These are phyloP conservation scores for Naja naja DNA, from an alignment of 2,113 vertebrate genomes.

Conservation along the genomic window DNA sequence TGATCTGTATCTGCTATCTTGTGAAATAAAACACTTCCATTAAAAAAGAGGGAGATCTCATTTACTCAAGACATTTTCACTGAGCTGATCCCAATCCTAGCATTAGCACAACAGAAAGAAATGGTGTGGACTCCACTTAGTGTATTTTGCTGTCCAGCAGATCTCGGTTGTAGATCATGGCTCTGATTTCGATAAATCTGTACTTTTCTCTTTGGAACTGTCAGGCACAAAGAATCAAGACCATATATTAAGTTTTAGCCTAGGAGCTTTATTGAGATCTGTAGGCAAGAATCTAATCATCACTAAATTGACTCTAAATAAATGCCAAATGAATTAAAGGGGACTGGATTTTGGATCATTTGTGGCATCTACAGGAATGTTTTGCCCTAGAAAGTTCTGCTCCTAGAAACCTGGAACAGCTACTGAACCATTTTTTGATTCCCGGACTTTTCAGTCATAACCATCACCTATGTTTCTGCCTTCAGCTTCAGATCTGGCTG, in stretches of 20 bases:
- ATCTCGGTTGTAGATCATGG: not conserved
- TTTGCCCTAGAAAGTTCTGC: not conserved
- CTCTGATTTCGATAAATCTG: not conserved
- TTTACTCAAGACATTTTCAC: not conserved
- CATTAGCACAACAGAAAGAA: not conserved
- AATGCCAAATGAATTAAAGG: too few species aligned
- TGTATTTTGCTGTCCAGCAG: not conserved
- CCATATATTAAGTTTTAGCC: too few species aligned
- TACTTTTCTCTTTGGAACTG: not conserved
- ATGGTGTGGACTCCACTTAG: not conserved
- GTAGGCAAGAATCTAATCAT: too few species aligned
- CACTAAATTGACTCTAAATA: too few species aligned
- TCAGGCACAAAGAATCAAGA: too few species aligned
- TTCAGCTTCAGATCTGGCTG: not conserved
- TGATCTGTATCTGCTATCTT: not conserved
- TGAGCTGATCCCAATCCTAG: not conserved
- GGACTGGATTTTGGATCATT: too few species aligned
- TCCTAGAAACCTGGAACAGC: not conserved
- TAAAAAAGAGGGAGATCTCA: not conserved
- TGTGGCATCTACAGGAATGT: not conserved
- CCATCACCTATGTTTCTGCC: not conserved
- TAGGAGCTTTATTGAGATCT: too few species aligned
- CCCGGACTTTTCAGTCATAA: not conserved
- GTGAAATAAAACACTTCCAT: not conserved
- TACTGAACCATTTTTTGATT: not conserved